Percentiles rank a stretch among this genome's conserved stretches.
These are phyloP conservation scores for Ascaphus truei DNA, from an alignment of 2,113 vertebrate genomes.

Conservation along the genomic window DNA sequence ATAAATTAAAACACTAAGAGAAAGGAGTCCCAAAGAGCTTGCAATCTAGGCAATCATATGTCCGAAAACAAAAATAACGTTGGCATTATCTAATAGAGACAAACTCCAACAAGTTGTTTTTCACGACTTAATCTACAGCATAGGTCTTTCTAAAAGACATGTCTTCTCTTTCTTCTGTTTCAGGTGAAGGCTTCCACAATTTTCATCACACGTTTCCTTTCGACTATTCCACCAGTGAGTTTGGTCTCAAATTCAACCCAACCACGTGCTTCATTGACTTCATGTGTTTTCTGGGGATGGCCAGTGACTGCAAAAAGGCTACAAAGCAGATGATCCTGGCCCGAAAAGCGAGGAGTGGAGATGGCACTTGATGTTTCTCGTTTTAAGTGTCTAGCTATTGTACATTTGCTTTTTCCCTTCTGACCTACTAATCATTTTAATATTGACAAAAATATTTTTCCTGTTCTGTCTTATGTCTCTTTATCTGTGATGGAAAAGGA, in stretches of 20 bases:
- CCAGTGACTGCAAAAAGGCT: slow-evolving; percentile 64
- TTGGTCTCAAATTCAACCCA: slow-evolving; percentile 74
- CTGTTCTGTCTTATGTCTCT: slow-evolving; percentile 29
- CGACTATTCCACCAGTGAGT: slow-evolving; percentile 73
- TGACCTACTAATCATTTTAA: slow-evolving; percentile 12
- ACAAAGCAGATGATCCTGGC: slow-evolving; percentile 63
- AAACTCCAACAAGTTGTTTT: no score
- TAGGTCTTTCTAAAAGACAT: no score
- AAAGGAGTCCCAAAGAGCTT: no score
- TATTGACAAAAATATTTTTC: slow-evolving; percentile 9
- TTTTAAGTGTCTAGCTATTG: rapidly evolving
- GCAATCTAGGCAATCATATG: no score
- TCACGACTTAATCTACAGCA: no score
- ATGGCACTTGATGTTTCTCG: slow-evolving; percentile 59
- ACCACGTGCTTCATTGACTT: slow-evolving; percentile 81
- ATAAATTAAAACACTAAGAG: no score
- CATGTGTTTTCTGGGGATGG: slow-evolving; percentile 74
- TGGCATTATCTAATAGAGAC: no score
- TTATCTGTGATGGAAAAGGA: slow-evolving; percentile 42
- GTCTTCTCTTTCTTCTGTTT: slow-evolving; percentile 37
- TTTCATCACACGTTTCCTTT: slow-evolving; percentile 76
- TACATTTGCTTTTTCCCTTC: slow-evolving; percentile 3
- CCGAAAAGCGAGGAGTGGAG: slow-evolving; percentile 70
- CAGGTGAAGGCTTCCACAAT: slow-evolving; percentile 74
- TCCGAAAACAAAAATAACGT: no score